Evolutionary conservation across 1,140 invertebrate genomes (phyloP).

Genomic region (Gonioctena quinquepunctata): DNA sequence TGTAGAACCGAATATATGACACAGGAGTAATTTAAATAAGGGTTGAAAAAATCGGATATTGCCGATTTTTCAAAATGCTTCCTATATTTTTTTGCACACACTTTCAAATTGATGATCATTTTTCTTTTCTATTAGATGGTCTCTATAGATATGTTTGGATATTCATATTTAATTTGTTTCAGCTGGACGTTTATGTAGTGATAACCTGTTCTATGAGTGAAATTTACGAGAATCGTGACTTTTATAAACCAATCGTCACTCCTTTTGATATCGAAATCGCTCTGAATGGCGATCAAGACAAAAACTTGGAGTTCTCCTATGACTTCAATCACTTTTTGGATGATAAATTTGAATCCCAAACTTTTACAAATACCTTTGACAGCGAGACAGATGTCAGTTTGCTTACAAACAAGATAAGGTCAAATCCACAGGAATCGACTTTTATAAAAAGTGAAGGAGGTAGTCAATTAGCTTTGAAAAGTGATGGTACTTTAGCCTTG

Average conservation of each 20-base stretch:
- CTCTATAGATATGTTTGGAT: too few species aligned
- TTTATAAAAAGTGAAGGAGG: slow-evolving; percentile 37
- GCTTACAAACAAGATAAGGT: slow-evolving; percentile 67
- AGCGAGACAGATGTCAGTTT: slow-evolving; percentile 67
- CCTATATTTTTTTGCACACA: too few species aligned
- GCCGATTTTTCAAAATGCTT: too few species aligned
- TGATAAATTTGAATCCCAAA: slow-evolving; percentile 38
- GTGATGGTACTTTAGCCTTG: slow-evolving; percentile 53
- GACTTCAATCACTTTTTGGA: slow-evolving; percentile 58
- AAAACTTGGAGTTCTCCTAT: slow-evolving; percentile 47
- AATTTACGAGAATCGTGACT: slow-evolving; percentile 82
- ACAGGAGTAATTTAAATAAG: too few species aligned
- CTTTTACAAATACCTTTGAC: background rate
- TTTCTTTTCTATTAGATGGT: too few species aligned
- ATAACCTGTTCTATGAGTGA: slow-evolving; percentile 89
- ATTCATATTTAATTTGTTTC: too few species aligned
- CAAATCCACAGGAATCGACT: slow-evolving; percentile 46
- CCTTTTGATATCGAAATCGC: slow-evolving; percentile 92
- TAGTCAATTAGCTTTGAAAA: slow-evolving; percentile 50
- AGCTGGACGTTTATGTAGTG: slow-evolving; percentile 88
- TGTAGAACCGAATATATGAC: too few species aligned
- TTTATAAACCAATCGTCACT: slow-evolving; percentile 88
- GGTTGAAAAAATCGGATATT: too few species aligned
- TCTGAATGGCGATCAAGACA: slow-evolving; percentile 63
- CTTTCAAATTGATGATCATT: too few species aligned